Percentiles rank a stretch among this genome's conserved stretches.
Evolutionary conservation across 2,888 invertebrate genomes (phyloP).

Genomic region (Hydrotaea cyrtoneurina): DNA sequence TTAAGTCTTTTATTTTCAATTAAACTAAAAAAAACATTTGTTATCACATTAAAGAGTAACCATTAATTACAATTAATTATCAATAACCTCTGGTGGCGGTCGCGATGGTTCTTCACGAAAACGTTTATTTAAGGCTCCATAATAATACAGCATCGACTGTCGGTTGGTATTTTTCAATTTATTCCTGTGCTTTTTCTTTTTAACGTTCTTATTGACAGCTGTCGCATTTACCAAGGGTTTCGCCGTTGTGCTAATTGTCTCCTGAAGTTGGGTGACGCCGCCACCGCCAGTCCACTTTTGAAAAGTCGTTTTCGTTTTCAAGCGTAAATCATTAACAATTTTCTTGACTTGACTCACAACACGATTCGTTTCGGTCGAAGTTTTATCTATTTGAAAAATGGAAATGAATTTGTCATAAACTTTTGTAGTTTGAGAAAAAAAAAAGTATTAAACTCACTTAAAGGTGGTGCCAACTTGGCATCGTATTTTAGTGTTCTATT

Average conservation of each 20-base stretch:
- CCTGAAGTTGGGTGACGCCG: too few relatives aligned
- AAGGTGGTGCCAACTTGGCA: not conserved
- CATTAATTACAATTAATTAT: not conserved
- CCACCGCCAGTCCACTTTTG: too few relatives aligned
- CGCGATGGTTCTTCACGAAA: not conserved
- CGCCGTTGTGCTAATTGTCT: not conserved
- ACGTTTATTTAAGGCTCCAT: conserved; percentile 5
- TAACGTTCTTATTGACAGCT: not conserved
- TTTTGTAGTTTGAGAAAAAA: too few relatives aligned
- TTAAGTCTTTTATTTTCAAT: not conserved
- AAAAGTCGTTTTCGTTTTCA: not conserved
- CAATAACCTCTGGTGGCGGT: not conserved
- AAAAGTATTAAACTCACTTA: not conserved
- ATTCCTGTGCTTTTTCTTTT: not conserved
- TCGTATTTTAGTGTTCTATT: not conserved
- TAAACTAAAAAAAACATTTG: too few relatives aligned
- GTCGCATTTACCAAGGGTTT: not conserved
- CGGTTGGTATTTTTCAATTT: not conserved
- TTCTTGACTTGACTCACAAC: conserved; percentile 10
- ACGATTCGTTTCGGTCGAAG: not conserved
- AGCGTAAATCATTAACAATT: conserved; percentile 3
- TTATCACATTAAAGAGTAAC: too few relatives aligned
- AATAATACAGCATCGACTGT: not conserved
- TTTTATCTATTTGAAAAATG: not conserved
- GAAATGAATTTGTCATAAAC: too few relatives aligned